Percentiles rank a stretch among this genome's conserved stretches.
Conservation (phyloP, 2,797 vertebrate species). For the Tympanoctomys barrerae region DNA sequence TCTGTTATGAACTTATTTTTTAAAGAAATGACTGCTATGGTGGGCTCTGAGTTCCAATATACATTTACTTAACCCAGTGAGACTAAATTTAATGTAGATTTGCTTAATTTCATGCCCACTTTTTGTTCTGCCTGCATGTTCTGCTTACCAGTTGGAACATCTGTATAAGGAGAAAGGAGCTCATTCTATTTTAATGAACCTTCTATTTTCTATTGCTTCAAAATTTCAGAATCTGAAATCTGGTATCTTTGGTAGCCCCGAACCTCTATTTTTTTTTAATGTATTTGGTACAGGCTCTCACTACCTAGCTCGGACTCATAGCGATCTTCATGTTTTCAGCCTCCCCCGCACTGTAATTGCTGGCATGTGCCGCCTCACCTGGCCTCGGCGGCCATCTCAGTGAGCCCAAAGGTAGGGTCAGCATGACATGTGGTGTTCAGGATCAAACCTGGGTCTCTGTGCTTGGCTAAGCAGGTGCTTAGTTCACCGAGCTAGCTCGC, state of each 20-base stretch:
- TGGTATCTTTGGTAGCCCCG: neutral
- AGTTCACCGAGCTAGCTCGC: too few species aligned
- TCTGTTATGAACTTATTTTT: neutral
- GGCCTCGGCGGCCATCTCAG: too few species aligned
- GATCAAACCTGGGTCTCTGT: too few species aligned
- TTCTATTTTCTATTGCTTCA: neutral
- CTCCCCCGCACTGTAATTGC: too few species aligned
- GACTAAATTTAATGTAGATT: neutral
- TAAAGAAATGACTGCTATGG: neutral
- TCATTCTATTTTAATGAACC: neutral
- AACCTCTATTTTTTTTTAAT: too few species aligned
- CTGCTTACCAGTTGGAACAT: neutral
- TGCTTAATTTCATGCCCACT: neutral
- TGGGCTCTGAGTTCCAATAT: neutral
- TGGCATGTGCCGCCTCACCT: too few species aligned
- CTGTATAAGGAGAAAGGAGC: neutral
- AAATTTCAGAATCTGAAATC: neutral
- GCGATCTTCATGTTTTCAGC: too few species aligned
- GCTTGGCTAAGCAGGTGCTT: too few species aligned
- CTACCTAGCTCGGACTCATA: too few species aligned
- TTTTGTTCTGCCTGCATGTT: neutral
- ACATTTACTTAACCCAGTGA: neutral
- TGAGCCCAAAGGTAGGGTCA: too few species aligned
- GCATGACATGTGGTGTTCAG: too few species aligned
- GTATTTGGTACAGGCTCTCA: too few species aligned